These are phyloP conservation scores for Cinclus mexicanus DNA, from an alignment of 2,113 vertebrate species.

Conservation along the genomic window DNA sequence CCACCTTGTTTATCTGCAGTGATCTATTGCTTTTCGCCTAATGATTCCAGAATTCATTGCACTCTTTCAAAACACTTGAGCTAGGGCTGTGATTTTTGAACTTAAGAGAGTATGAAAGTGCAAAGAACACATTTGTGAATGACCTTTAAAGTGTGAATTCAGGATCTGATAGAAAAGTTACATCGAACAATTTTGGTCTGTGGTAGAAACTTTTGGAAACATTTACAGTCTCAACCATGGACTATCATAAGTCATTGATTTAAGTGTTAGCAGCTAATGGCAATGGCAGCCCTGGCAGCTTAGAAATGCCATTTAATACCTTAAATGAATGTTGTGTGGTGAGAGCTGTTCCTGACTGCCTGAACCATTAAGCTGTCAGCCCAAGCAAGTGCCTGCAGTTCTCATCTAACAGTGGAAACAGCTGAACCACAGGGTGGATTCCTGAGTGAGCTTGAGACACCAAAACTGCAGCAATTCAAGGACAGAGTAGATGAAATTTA, in stretches of 20 bases:
- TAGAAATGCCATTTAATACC: slow-evolving; percentile 8
- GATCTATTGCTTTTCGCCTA: background rate
- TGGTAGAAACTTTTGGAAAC: background rate
- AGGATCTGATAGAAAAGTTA: background rate
- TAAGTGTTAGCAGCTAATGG: background rate
- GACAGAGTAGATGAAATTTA: background rate
- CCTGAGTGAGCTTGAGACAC: background rate
- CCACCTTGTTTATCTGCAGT: background rate
- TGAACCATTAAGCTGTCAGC: background rate
- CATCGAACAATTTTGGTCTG: background rate
- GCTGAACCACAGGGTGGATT: background rate
- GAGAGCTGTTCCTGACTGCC: background rate
- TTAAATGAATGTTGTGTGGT: background rate
- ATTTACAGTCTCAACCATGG: background rate
- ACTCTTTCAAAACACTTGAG: background rate
- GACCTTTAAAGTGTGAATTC: background rate
- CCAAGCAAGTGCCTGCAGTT: background rate
- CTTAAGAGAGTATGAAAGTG: background rate
- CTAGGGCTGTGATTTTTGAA: background rate
- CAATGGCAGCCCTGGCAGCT: background rate
- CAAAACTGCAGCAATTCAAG: background rate
- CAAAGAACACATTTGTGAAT: background rate
- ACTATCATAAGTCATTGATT: background rate
- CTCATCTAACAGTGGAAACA: background rate
- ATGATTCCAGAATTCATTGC: background rate